Base-by-base conservation (phyloP, 2,113 vertebrate species). In the Colaptes auratus region DNA sequence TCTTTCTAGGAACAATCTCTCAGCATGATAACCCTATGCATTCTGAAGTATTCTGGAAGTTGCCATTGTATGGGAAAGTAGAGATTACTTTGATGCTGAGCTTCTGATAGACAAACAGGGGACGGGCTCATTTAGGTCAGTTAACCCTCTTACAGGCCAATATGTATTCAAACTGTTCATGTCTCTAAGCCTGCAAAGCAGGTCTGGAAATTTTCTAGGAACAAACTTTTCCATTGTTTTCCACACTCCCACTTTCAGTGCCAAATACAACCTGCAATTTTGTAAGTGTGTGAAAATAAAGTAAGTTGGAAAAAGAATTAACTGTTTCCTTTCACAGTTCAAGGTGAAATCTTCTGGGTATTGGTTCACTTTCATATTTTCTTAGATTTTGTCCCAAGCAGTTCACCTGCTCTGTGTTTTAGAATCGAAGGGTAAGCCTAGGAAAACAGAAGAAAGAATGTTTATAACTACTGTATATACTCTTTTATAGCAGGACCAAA, bases 391-490 rank as follows among this genome's bases (percentile, higher is more conserved):
- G 23, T 55, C 75, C 35, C 86, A 39, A 46, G 36, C 35, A 59
- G 5, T 82, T 96, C 24, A 12, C 71, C 73, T 70, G 48, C 28
- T 75, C 44, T 44, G 30, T 39, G 35, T 86, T 96, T 90, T 75
- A 61, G 52, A 87, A 92, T 73, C 91, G 96, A 93, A 84, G 82
- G 83, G 66, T 89, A 96, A 91, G 48, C 79, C 53, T 91, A 87
- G 88, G 85, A 95, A 94, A 95, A 75, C 52, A 94, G 82, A 92
- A 55, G 35, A n/a, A 88, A 28, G 18, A 64, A 63, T 86, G 46
- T 95, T 95, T 76, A 42, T 96, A 94, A 86, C 80, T 76, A 90
- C 42, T 77, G 35, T 73, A 71, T 69, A 46, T 39, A 66, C 3
- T 3, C 11, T 70, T 84, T 80, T 42, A 50, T 79, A 88, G 87